Evolutionary conservation across 2,888 invertebrate species (phyloP).

Genomic region (Apocheima hispidaria): DNA sequence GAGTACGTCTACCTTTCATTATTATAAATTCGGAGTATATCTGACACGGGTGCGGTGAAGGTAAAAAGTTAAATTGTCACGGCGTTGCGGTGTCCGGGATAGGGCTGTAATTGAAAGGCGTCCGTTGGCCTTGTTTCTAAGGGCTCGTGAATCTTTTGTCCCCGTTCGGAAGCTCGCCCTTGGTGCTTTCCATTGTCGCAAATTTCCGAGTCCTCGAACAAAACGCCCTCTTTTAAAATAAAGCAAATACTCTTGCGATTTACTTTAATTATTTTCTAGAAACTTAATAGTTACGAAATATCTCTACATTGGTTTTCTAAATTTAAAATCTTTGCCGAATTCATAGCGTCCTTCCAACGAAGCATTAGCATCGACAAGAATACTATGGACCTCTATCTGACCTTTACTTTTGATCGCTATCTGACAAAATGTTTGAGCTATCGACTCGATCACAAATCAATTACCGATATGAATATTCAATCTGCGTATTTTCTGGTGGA

Average conservation of each 20-base stretch:
- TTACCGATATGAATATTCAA: constrained; percentile 50
- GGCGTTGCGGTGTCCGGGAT: constrained; percentile 42
- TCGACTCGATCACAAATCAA: constrained; percentile 49
- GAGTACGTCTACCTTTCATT: not conserved
- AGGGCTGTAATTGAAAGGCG: constrained; percentile 51
- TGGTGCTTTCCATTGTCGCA: constrained; percentile 48
- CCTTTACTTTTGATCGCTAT: constrained; percentile 45
- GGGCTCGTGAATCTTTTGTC: constrained; percentile 58
- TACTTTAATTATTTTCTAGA: constrained; percentile 31
- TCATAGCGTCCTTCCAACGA: constrained; percentile 16
- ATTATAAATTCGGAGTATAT: constrained; percentile 38
- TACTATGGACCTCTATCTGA: constrained; percentile 29
- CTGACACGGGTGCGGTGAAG: constrained; percentile 34
- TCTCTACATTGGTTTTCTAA: constrained; percentile 12
- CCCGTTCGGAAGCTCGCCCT: constrained; percentile 49
- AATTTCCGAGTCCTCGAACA: constrained; percentile 45
- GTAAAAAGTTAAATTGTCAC: constrained; percentile 46
- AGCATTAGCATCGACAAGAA: constrained; percentile 26
- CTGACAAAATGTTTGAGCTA: constrained; percentile 31
- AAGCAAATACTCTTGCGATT: constrained; percentile 31
- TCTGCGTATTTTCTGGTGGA: constrained; percentile 25
- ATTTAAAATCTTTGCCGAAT: constrained; percentile 23
- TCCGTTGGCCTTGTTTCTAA: constrained; percentile 50
- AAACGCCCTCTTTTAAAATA: constrained; percentile 44
- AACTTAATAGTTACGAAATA: not conserved